A percentile compares a stretch with the other conserved stretches of the same genome.
These are phyloP conservation scores for Poecilus cupreus DNA, from an alignment of 2,888 invertebrate species.

Conservation along the genomic window DNA sequence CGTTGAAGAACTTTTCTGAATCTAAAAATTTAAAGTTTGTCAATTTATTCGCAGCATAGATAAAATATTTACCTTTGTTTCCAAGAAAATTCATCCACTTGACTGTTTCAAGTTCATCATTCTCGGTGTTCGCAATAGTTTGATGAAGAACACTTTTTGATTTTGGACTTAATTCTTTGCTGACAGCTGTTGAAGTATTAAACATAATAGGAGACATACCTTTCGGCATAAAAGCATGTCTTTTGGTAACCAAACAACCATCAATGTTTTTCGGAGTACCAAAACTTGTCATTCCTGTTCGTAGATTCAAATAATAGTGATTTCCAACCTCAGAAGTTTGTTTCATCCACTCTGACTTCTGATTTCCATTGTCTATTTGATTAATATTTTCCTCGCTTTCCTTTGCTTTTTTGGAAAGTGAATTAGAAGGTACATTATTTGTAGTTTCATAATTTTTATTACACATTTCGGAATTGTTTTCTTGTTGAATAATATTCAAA, in stretches of 20 bases:
- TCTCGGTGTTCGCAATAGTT: conserved; percentile 67
- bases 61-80: conserved; percentile 64
- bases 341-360: conserved; percentile 47
- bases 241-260: conserved; percentile 71
- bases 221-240: conserved; percentile 76
- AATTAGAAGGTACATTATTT: conserved; percentile 17
- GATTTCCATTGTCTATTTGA: conserved; percentile 19
- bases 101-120: conserved; percentile 68
- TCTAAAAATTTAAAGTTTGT: conserved; percentile 65
- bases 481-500: neutral
- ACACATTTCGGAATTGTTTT: neutral
- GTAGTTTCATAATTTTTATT: neutral
- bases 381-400: conserved; percentile 15
- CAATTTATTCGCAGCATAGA: neutral
- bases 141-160: conserved; percentile 67
- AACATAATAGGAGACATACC: conserved; percentile 76
- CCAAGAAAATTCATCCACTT: conserved; percentile 70
- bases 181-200: neutral
- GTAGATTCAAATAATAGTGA: conserved; percentile 24
- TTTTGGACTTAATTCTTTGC: conserved; percentile 69
- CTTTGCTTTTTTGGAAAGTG: conserved; percentile 15
- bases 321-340: neutral
- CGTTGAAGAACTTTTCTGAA: conserved; percentile 68
- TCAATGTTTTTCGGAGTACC: conserved; percentile 62
- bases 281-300: conserved; percentile 66